phyloP scores from a whole-genome alignment of 2,113 vertebrate species.

The Mohoua ochrocephala region DNA sequence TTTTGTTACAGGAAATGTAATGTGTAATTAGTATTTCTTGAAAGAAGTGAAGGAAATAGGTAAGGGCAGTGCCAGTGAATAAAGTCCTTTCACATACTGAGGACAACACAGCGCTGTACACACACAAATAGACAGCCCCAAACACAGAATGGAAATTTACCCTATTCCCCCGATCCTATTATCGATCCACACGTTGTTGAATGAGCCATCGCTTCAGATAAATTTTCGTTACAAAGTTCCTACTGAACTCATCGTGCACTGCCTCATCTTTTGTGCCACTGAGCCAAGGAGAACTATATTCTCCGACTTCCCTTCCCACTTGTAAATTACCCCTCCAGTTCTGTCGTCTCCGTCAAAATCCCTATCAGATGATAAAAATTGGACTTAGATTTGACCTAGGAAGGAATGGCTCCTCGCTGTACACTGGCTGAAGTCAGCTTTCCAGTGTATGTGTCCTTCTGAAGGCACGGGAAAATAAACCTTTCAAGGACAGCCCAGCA shows the following conservation, averaged over 20 bases:
- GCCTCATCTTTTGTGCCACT: neutral
- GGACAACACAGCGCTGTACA: neutral
- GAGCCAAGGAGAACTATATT: neutral
- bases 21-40: neutral
- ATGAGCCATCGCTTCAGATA: neutral
- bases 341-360: neutral
- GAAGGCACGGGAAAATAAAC: neutral
- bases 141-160: neutral
- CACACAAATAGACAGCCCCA: neutral
- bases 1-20: neutral
- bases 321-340: neutral
- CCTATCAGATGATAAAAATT: neutral
- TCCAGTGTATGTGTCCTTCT: rapidly evolving
- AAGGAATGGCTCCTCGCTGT: neutral
- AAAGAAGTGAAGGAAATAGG: neutral
- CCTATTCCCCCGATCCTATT: neutral
- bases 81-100: neutral
- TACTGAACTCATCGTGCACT: neutral
- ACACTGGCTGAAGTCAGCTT: neutral
- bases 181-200: neutral
- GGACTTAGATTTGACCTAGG: neutral
- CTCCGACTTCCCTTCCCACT: neutral
- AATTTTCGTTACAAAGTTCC: neutral
- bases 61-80: neutral
- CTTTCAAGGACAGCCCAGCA: neutral